These are phyloP conservation scores for Onychomys torridus DNA, from an alignment of 2,797 vertebrate genomes.

Conservation along the genomic window DNA sequence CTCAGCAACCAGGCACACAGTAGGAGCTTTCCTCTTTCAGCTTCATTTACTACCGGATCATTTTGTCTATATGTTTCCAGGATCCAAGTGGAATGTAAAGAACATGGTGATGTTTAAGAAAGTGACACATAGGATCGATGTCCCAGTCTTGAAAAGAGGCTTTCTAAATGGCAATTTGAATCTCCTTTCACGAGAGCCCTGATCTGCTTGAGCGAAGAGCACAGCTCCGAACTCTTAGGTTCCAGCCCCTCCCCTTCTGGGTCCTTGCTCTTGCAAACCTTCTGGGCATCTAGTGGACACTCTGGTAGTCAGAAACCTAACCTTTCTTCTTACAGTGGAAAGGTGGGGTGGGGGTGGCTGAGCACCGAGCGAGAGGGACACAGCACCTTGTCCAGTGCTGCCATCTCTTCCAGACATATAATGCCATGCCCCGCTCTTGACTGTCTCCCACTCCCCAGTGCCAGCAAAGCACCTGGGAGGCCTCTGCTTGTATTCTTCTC, in stretches of 20 bases:
- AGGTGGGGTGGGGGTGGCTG: not conserved
- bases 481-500: not conserved
- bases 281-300: not conserved
- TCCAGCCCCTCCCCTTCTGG: not conserved
- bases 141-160: not conserved
- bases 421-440: rapidly evolving
- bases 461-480: not conserved
- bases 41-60: not conserved
- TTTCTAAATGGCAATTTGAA: slow-evolving; percentile 29
- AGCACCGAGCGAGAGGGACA: not conserved
- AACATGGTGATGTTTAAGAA: not conserved
- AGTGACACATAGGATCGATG: not conserved
- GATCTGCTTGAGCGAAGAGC: not conserved
- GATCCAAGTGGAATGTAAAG: not conserved
- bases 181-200: slow-evolving; percentile 10
- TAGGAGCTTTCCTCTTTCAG: not conserved
- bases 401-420: rapidly evolving
- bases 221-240: not conserved
- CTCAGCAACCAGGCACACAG: rapidly evolving
- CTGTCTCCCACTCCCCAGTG: not conserved
- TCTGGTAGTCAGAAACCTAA: not conserved
- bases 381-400: rapidly evolving
- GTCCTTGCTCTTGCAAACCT: not conserved
- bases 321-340: not conserved
- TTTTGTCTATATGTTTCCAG: not conserved